phyloP scores from a whole-genome alignment of 2,113 vertebrate genomes.

The Danionella cerebrum region DNA sequence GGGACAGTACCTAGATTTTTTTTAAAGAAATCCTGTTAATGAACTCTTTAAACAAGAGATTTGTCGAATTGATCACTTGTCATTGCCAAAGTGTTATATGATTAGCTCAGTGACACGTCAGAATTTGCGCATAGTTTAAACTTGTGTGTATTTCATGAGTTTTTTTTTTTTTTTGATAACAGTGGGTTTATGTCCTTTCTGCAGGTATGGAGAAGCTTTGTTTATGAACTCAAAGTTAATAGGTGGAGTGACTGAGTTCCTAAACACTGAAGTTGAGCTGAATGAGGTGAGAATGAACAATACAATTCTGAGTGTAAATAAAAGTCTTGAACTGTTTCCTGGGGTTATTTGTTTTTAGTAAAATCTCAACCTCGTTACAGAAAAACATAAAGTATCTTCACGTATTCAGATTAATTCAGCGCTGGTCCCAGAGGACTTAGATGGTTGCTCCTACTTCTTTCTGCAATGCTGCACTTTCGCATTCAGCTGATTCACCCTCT shows the following conservation, averaged over 20 bases:
- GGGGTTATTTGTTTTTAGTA: conserved; percentile 10
- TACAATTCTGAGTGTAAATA: not conserved
- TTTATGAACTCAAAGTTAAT: conserved; percentile 98
- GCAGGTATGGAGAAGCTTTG: conserved; percentile 91
- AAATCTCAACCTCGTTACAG: not conserved
- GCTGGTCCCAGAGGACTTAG: not conserved
- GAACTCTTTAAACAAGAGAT: too few species aligned
- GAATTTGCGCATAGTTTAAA: too few species aligned
- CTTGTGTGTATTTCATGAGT: too few species aligned
- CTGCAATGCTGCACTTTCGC: conserved; percentile 5
- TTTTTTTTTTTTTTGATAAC: not conserved
- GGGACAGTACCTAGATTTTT: too few species aligned
- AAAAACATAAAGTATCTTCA: conserved; percentile 14
- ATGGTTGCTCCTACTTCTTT: conserved; percentile 8
- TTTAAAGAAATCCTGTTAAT: too few species aligned
- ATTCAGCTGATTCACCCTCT: not conserved
- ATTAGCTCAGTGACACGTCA: too few species aligned
- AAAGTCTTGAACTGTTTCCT: not conserved
- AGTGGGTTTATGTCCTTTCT: conserved; percentile 23
- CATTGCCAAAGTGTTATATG: too few species aligned
- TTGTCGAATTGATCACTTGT: too few species aligned
- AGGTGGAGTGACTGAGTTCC: conserved; percentile 94
- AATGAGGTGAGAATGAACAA: conserved; percentile 75
- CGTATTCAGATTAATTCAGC: conserved; percentile 25
- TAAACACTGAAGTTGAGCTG: conserved; percentile 86